These are phyloP conservation scores for Atethmia centrago DNA, from an alignment of 2,888 invertebrate species.

Conservation along the genomic window DNA sequence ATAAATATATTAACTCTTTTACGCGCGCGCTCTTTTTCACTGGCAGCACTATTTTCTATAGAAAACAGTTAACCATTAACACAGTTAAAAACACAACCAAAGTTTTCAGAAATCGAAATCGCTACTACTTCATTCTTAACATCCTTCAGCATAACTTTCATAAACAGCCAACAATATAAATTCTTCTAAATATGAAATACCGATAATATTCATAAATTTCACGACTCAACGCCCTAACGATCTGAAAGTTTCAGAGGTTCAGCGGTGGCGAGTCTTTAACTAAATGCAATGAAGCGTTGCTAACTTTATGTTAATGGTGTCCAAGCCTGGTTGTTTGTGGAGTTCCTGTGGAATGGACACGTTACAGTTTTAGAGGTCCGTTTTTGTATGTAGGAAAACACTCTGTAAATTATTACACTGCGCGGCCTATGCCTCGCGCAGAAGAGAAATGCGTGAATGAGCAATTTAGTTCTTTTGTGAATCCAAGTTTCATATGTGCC, in stretches of 20 bases:
- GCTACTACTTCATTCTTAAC: slow-evolving; percentile 29
- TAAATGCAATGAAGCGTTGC: slow-evolving; percentile 64
- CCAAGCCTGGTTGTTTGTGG: slow-evolving; percentile 39
- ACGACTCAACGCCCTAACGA: slow-evolving; percentile 66
- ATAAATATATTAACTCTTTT: no score
- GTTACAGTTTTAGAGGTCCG: not conserved
- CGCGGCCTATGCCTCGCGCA: not conserved
- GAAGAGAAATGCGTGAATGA: not conserved
- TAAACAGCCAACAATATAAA: slow-evolving; percentile 38
- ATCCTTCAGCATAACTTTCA: slow-evolving; percentile 4
- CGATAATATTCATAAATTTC: slow-evolving; percentile 68
- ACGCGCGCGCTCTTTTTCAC: no score
- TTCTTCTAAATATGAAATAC: slow-evolving; percentile 53
- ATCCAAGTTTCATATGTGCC: no score
- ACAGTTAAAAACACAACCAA: no score
- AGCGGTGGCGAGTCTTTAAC: slow-evolving; percentile 62
- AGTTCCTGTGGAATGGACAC: slow-evolving; percentile 13
- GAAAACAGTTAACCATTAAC: not conserved
- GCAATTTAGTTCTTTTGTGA: not conserved
- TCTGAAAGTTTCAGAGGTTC: slow-evolving; percentile 52
- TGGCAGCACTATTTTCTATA: not conserved
- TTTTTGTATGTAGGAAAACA: slow-evolving; percentile 31
- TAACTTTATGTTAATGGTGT: slow-evolving; percentile 63
- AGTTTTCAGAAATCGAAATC: not conserved
- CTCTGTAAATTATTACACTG: slow-evolving; percentile 1